Base-by-base conservation (phyloP, 2,113 vertebrate species). In the Aepyceros melampus region DNA sequence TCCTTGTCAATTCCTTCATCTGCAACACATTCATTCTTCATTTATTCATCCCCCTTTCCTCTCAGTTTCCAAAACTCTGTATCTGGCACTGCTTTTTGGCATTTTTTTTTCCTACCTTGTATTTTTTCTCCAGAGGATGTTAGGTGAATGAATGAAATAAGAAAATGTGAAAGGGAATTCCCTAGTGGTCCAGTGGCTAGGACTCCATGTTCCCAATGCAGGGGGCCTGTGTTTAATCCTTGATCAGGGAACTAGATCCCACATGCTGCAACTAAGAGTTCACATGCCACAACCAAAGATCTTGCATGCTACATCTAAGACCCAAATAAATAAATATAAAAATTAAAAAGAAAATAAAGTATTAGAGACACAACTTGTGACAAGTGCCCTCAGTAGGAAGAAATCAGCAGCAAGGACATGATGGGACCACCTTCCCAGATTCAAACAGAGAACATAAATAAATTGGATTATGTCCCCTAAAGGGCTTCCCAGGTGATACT, bases 401-500 rank as follows among this genome's bases (percentile, higher is more conserved):
- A 89, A 47, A 21, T 29, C 29, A 47, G 49, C 19, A 47, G 33
- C 43, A 58, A 81, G 33, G n/a, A 82, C 58, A 36, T 13, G 4
- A 45, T n/a, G 21, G 53, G 31, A 49, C 5, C 49, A 25, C 27
- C 47, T 7, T 14, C 1, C 1, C 1, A 4, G 33, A 29, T 25
- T 40, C 87, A 86, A 78, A 45, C 51, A 91, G 31, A 33, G 79
- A 56, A 27, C 40, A 58, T 19, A 49, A 89, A 40, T 33, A 78
- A 78, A 92, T 9, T 36, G 45, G 29, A 19, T 7, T 23, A 5
- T n/a, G 16, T 31, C 74, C 17, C 51, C 13, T 43, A 29, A 40
- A 91, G 60, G n/a, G 19, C 74, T 79, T 53, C 31, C 21, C 36
- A 71, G 67, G 10, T 71, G 67, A 40, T 21, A 36, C 67, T 71